Evolutionary conservation across 1,140 invertebrate species (phyloP), one percentile per base, ranked within the genome.

Genomic region (Bombus sibiricus): DNA sequence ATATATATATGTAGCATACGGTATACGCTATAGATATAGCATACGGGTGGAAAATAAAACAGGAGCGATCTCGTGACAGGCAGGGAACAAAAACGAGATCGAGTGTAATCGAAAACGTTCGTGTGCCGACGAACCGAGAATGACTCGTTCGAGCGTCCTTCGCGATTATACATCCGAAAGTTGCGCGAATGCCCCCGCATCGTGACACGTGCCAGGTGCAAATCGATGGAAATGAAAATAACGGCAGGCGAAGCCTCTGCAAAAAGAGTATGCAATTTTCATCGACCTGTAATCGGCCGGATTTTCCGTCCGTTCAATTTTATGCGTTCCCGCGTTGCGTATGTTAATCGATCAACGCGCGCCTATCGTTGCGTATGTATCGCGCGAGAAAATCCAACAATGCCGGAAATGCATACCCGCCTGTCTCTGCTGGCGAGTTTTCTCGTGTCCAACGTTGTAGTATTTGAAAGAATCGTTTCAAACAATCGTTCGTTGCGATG

Each of bases 81-180:
- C n/a, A 47, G 59, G 18, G 43, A 78, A 64, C 77, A 85, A 85
- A 85, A 81, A 85, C 71, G 78, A 81, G 83, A 81, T 73, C 83
- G 75, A 78, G 82, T 79, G 76, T 71, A 79, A 84, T 79, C 82
- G 75, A 84, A 84, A 85, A 71, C 41, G 57, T 83, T 66, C 57
- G 57, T n/a, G 28, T 18, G 37, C 43, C 71, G 69, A 25, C 69
- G 71, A 62, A 74, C 84, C 41, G 57, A 32, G 57, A 73, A 72
- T 77, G 32, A 43, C 9, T 57, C 78, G 43, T 68, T 75, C 84
- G 79, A 85, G 79, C 84, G 78, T 81, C 43, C 78, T 85, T 59
- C 71, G 71, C 79, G 79, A 85, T 85, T 81, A 81, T 81, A 47
- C 39, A 37, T 41, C 43, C 78, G 71, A 81, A 74, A 81, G 59